Conservation (phyloP, 2,797 vertebrate species). For the Poeciliopsis paucimaculata region DNA sequence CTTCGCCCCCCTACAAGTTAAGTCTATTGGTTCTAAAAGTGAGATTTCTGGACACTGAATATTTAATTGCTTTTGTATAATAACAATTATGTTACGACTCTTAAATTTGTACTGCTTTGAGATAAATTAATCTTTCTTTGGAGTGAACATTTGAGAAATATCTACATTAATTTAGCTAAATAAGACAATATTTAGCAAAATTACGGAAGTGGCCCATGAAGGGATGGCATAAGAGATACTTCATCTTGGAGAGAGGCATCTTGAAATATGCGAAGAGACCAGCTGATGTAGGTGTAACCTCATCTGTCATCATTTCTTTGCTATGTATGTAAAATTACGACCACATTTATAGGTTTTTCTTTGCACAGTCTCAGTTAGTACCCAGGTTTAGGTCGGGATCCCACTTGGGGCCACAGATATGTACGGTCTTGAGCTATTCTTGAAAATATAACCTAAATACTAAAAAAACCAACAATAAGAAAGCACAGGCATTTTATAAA, state of each 20-base stretch:
- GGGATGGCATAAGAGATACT: too few relatives aligned
- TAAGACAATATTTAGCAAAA: background rate
- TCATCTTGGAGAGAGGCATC: constrained; percentile 93
- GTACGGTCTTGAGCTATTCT: background rate
- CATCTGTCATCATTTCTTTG: background rate
- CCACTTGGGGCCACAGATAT: background rate
- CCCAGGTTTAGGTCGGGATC: background rate
- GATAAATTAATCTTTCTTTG: background rate
- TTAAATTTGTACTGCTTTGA: background rate
- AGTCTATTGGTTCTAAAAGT: background rate
- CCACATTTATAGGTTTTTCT: background rate
- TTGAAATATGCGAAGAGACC: constrained; percentile 93
- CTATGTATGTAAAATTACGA: background rate
- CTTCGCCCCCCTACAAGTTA: background rate
- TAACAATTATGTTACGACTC: background rate
- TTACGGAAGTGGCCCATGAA: too few relatives aligned
- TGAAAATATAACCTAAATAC: background rate
- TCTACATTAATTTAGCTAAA: background rate
- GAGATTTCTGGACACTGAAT: background rate
- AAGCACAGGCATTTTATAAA: background rate
- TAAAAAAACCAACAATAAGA: background rate
- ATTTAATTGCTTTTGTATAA: background rate
- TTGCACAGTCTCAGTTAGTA: background rate
- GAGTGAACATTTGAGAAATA: background rate
- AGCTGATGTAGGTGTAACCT: constrained; percentile 86